phyloP scores from a whole-genome alignment of 2,113 vertebrate species.

The Eidolon helvum region DNA sequence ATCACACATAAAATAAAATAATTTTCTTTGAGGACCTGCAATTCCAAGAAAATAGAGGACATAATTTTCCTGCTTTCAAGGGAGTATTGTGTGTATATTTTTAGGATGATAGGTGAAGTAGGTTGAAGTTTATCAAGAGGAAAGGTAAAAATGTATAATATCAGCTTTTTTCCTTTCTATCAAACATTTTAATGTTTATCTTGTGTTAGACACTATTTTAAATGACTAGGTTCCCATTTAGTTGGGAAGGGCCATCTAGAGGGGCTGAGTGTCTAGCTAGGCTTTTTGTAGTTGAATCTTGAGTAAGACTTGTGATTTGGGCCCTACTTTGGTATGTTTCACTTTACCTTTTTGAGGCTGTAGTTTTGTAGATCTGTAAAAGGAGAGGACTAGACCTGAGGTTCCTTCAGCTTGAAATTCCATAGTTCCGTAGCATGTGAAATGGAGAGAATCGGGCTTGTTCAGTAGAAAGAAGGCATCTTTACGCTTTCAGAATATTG shows the following conservation, averaged over 20 bases:
- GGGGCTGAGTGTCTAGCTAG: not conserved
- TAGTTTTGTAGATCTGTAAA: not conserved
- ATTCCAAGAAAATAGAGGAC: not conserved
- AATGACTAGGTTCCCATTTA: not conserved
- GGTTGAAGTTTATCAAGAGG: not conserved
- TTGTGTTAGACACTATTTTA: not conserved
- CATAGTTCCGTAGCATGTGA: not conserved
- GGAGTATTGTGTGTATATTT: not conserved
- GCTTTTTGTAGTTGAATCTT: constrained; percentile 3
- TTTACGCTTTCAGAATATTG: not conserved
- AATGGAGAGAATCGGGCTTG: not conserved
- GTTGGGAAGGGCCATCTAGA: not conserved
- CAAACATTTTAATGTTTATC: not conserved
- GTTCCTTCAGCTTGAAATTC: not conserved
- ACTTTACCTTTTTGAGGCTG: not conserved
- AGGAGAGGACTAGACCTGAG: not conserved
- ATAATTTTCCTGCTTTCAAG: not conserved
- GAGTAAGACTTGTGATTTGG: not conserved
- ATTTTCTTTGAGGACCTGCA: not conserved
- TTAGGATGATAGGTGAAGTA: not conserved
- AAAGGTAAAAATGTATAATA: not conserved
- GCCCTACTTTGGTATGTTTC: not conserved
- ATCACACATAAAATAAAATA: not conserved
- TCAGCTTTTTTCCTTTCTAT: not conserved
- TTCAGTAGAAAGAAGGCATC: not conserved